These are phyloP conservation scores for Epizoanthus illoricatus DNA, from an alignment of 92 coral and sea anemone species.

Conservation along the genomic window DNA sequence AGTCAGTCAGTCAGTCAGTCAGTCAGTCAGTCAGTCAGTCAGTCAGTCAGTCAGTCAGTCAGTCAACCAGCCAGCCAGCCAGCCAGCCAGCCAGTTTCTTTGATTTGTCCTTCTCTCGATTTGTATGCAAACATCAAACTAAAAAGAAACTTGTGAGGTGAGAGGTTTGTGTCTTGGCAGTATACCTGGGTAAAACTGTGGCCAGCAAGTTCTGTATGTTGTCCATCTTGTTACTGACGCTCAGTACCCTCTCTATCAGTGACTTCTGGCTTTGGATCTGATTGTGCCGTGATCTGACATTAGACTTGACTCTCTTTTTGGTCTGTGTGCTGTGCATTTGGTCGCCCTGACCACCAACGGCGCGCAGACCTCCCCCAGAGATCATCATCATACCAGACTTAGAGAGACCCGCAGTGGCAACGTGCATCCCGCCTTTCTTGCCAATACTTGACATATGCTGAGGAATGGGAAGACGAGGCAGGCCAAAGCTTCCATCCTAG, in stretches of 20 bases:
- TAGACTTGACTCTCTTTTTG: slow-evolving; percentile 20
- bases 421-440: slow-evolving; percentile 4
- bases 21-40: too few species aligned
- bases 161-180: too few species aligned
- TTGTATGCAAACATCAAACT: too few species aligned
- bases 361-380: slow-evolving; percentile 23
- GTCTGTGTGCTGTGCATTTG: neutral
- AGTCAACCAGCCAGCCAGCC: too few species aligned
- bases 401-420: slow-evolving; percentile 30
- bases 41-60: too few species aligned
- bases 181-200: slow-evolving; percentile 18
- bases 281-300: slow-evolving; percentile 5
- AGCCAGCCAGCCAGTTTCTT: too few species aligned
- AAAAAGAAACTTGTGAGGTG: too few species aligned
- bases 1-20: too few species aligned
- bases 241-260: slow-evolving; percentile 29
- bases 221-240: slow-evolving; percentile 40
- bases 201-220: slow-evolving; percentile 35
- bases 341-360: neutral
- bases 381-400: slow-evolving; percentile 42
- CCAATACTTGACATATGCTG: slow-evolving; percentile 23
- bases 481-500: slow-evolving; percentile 11
- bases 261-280: slow-evolving; percentile 34
- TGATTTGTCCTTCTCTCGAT: too few species aligned
- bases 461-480: slow-evolving; percentile 22